phyloP scores from a whole-genome alignment of 2,797 vertebrate species.

The Phyllotis vaccarum region DNA sequence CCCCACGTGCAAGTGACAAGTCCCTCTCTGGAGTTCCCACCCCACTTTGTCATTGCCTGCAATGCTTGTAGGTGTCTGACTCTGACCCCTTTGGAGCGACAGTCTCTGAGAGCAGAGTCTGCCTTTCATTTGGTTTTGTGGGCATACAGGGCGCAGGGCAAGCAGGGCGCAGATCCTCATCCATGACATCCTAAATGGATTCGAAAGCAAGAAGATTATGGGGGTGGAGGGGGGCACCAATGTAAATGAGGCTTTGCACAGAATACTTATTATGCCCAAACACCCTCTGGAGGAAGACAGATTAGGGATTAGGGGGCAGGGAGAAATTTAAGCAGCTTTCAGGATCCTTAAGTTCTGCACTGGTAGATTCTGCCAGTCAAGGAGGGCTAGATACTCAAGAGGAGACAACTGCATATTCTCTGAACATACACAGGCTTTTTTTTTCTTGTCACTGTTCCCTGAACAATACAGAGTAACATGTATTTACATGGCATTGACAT shows the following conservation, averaged over 20 bases:
- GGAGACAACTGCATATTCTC: background rate
- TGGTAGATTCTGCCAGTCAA: background rate
- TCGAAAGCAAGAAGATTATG: slow-evolving; percentile 40
- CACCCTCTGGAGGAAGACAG: background rate
- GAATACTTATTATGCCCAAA: background rate
- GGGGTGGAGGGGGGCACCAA: background rate
- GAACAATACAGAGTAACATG: background rate
- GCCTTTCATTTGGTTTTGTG: background rate
- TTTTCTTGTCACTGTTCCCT: background rate
- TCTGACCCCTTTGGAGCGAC: background rate
- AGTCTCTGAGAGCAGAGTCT: fast-evolving
- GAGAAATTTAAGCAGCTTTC: background rate
- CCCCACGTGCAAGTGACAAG: background rate
- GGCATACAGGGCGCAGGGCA: background rate
- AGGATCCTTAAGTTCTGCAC: background rate
- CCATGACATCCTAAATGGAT: slow-evolving; percentile 29
- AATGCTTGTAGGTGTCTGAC: background rate
- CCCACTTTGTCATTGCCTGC: background rate
- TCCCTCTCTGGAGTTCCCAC: background rate
- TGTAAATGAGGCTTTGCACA: slow-evolving; percentile 17
- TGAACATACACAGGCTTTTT: background rate
- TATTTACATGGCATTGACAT: background rate
- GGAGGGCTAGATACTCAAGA: background rate
- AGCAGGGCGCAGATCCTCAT: background rate
- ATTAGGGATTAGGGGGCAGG: background rate